Conservation (phyloP, 2,888 invertebrate genomes). For the Amphipyra berbera region DNA sequence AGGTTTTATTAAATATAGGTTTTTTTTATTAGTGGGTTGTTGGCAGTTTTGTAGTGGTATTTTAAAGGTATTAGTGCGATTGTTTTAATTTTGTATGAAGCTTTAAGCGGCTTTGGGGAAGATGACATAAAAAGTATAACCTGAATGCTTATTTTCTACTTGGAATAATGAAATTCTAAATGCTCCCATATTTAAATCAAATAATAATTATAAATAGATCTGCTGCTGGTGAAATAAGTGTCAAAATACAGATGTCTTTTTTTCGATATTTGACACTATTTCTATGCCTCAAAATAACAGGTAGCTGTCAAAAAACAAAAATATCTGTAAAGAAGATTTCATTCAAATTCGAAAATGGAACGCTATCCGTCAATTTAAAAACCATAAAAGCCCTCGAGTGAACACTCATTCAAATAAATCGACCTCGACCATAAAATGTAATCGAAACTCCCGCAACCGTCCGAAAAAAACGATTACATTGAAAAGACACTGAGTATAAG, state of each 20-base stretch:
- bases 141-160: too few species aligned
- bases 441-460: conserved; percentile 60
- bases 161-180: too few species aligned
- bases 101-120: too few species aligned
- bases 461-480: conserved; percentile 66
- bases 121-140: too few species aligned
- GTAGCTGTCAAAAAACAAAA: conserved; percentile 20
- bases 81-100: neutral
- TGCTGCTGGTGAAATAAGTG: too few species aligned
- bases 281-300: conserved; percentile 20
- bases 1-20: conserved; percentile 49
- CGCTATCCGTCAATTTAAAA: conserved; percentile 44
- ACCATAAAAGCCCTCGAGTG: conserved; percentile 49
- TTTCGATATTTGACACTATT: too few species aligned
- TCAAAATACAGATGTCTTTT: too few species aligned
- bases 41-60: neutral
- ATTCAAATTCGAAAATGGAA: conserved; percentile 38
- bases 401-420: conserved; percentile 59
- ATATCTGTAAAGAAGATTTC: conserved; percentile 5
- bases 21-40: conserved; percentile 15
- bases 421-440: conserved; percentile 63
- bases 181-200: too few species aligned
- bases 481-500: conserved; percentile 66
- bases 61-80: neutral
- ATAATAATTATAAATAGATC: too few species aligned